A percentile compares a stretch with the other conserved stretches of the same genome.
These are phyloP conservation scores for Eumeta japonica DNA, from an alignment of 1,140 invertebrate species.

Conservation along the genomic window DNA sequence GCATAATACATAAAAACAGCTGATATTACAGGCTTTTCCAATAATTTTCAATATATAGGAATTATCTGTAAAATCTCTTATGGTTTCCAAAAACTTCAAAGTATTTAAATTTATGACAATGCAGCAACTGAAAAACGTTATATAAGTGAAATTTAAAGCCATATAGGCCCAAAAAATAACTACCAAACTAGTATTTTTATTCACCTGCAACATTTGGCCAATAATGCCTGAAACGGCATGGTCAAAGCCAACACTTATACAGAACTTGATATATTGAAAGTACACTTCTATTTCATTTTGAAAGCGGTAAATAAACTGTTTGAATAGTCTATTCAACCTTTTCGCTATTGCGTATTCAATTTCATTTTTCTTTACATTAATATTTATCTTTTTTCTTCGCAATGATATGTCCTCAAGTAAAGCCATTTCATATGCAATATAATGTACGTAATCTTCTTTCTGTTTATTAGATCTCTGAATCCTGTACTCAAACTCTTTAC, in stretches of 20 bases:
- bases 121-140: too few relatives aligned
- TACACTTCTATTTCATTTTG: conserved; percentile 70
- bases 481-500: conserved; percentile 71
- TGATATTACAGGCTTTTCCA: too few relatives aligned
- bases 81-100: too few relatives aligned
- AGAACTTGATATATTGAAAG: conserved; percentile 72
- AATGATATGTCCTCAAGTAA: conserved; percentile 65
- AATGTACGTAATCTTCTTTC: conserved; percentile 71
- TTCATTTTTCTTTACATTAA: conserved; percentile 63
- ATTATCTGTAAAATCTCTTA: too few relatives aligned
- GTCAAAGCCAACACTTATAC: conserved; percentile 61
- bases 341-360: conserved; percentile 67
- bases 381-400: conserved; percentile 57
- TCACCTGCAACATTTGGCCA: conserved; percentile 48
- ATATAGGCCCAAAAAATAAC: too few relatives aligned
- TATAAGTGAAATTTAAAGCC: too few relatives aligned
- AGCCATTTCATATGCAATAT: conserved; percentile 71
- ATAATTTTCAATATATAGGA: too few relatives aligned
- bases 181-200: not conserved
- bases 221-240: conserved; percentile 41
- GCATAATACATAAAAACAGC: too few relatives aligned
- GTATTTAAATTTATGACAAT: too few relatives aligned
- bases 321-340: conserved; percentile 66
- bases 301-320: conserved; percentile 61
- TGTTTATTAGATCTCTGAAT: conserved; percentile 65